These are phyloP conservation scores for Oxyura jamaicensis DNA, from an alignment of 2,113 vertebrate species.

Conservation along the genomic window DNA sequence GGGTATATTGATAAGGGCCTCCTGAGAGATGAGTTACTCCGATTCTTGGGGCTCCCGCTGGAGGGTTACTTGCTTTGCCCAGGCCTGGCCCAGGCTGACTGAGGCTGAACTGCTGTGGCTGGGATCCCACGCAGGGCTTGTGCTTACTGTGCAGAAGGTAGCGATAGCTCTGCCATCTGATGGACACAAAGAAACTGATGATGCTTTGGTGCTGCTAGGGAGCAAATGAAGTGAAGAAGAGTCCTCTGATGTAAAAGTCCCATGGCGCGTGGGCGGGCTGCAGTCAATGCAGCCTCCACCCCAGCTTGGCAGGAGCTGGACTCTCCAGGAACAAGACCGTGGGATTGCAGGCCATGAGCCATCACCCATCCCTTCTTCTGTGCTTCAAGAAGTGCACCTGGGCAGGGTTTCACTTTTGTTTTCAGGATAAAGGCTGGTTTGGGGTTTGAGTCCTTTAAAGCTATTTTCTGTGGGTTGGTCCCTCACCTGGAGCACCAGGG, in stretches of 20 bases:
- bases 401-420: background rate
- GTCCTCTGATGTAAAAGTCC: background rate
- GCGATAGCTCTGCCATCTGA: background rate
- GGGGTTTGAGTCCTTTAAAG: background rate
- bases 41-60: background rate
- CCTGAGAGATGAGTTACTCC: background rate
- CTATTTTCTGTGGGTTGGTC: background rate
- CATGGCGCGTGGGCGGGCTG: rapidly evolving
- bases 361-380: background rate
- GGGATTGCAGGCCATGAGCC: rapidly evolving
- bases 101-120: rapidly evolving
- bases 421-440: background rate
- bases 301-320: background rate
- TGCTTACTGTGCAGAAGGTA: background rate
- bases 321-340: background rate
- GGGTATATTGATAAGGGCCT: background rate
- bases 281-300: no score
- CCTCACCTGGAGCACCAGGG: background rate
- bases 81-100: background rate
- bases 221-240: rapidly evolving
- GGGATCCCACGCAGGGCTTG: background rate
- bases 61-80: background rate
- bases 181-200: background rate
- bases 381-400: background rate
- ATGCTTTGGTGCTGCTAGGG: background rate